A percentile compares a stretch with the other conserved stretches of the same genome.
phyloP scores from a whole-genome alignment of 1,140 invertebrate genomes.

The Magallana ariakensis region DNA sequence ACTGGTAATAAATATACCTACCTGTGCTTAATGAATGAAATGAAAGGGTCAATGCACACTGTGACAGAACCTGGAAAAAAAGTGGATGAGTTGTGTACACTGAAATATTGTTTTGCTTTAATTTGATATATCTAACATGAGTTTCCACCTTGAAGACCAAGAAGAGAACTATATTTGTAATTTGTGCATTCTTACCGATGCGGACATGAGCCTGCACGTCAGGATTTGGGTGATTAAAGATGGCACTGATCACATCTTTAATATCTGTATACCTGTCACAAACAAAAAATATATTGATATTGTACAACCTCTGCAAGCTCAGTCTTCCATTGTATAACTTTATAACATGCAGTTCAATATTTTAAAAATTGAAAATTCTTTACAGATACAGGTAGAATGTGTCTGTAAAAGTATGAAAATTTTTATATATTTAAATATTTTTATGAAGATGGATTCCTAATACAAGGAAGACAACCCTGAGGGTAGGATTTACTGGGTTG shows the following conservation, averaged over 20 bases:
- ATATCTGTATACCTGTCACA: constrained; percentile 69
- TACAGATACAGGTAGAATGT: no score
- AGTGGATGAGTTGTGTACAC: no score
- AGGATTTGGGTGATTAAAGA: constrained; percentile 68
- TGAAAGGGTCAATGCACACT: constrained; percentile 73
- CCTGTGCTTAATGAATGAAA: constrained; percentile 74
- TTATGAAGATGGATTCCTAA: no score
- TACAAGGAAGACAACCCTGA: no score
- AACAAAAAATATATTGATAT: background rate
- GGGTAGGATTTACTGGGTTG: no score
- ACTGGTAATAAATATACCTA: constrained; percentile 46
- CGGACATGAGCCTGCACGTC: constrained; percentile 63
- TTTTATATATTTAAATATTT: no score
- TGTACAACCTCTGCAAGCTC: background rate
- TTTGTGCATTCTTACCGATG: constrained; percentile 64
- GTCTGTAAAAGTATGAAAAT: no score
- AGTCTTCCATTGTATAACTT: background rate
- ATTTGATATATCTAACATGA: background rate
- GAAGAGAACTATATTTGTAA: background rate
- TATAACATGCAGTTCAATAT: background rate
- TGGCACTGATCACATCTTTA: constrained; percentile 66
- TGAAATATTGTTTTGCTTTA: background rate
- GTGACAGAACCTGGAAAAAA: constrained; percentile 73
- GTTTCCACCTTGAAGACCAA: background rate
- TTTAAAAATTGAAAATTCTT: no score